Base-by-base conservation (phyloP, 2,888 invertebrate species). In the Drosophila ustulata region DNA sequence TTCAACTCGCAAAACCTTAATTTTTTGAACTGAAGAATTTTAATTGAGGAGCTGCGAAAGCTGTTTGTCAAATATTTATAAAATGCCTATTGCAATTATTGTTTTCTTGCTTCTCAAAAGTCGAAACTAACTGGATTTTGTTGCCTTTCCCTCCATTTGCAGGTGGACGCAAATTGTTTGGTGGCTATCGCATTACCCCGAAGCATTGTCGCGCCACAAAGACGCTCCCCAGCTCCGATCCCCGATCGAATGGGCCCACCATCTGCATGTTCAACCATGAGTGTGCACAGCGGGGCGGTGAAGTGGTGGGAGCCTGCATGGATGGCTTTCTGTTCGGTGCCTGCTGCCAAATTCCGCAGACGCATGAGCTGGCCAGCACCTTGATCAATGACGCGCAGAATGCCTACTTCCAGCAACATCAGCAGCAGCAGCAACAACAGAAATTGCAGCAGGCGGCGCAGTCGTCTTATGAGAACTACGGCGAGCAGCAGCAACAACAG, bases 181-280 rank as follows among this genome's bases (percentile, higher is more conserved):
- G 97, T 4, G 97, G 97, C 7, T 97, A 97, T 92, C 94, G 96
- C 90, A 97, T 97, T 93, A 96, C 96, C 11, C 97, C 97, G 4
- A 95, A 95, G 76, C 94, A 95, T 79, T 97, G 97, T 92, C 95
- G 95, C 86, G 95, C 96, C 23, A 94, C 95, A 4, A 93, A 95
- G 90, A 94, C 95, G 41, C 93, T 95, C 23, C 94, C 93, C 39
- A 90, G 93, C 76, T 93, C 94, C 47, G 94, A 95, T 82, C 93
- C 93, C 4, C 90, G 93, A 46, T 82, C 91, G n/a, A 93, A 94
- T 80, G 95, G 96, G 0, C 95, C 95, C 43, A 96, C 96, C 41
- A 95, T 97, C 88, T 98, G 98, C 92, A 98, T 98, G 98, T 98
- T 98, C 93, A 97, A 98, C 93, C 97, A 97, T 89, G 97, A 98